Evolutionary conservation across 2,888 invertebrate genomes (phyloP).

Genomic region (Euplexia lucipara): DNA sequence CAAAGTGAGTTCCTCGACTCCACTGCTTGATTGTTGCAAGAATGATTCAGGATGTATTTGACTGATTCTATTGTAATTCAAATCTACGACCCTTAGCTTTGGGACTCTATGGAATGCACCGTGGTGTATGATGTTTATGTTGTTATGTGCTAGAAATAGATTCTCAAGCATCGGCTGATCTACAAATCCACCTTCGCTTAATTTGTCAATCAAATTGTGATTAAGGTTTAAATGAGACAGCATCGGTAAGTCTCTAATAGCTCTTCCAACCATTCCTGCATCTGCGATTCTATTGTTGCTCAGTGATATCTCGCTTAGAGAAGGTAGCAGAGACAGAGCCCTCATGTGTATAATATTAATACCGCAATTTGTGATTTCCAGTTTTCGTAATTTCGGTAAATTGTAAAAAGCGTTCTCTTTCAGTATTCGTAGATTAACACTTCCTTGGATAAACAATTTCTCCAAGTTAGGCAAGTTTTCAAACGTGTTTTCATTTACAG

Average conservation of each 20-base stretch:
- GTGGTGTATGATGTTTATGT: constrained; percentile 94
- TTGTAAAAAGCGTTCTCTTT: constrained; percentile 94
- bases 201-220: constrained; percentile 93
- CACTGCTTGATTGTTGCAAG: constrained; percentile 93
- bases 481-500: constrained; percentile 93
- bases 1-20: constrained; percentile 94
- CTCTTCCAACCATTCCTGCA: constrained; percentile 95
- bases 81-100: constrained; percentile 93
- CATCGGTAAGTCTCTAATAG: constrained; percentile 94
- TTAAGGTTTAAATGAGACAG: constrained; percentile 93
- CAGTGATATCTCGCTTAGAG: constrained; percentile 93
- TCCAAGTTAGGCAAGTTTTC: constrained; percentile 94
- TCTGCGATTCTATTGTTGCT: constrained; percentile 94
- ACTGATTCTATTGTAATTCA: constrained; percentile 94
- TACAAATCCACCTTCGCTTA: constrained; percentile 95
- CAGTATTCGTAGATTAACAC: constrained; percentile 92
- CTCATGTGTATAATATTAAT: constrained; percentile 95
- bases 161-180: constrained; percentile 93
- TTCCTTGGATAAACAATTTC: constrained; percentile 94
- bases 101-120: constrained; percentile 96
- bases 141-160: constrained; percentile 93
- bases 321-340: constrained; percentile 93
- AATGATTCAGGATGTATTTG: constrained; percentile 96
- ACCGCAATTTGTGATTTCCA: constrained; percentile 95
- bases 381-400: constrained; percentile 92